Evolutionary conservation across 2,888 invertebrate species (phyloP), one percentile per base, ranked within the genome.

Genomic region (Diogma glabrata): DNA sequence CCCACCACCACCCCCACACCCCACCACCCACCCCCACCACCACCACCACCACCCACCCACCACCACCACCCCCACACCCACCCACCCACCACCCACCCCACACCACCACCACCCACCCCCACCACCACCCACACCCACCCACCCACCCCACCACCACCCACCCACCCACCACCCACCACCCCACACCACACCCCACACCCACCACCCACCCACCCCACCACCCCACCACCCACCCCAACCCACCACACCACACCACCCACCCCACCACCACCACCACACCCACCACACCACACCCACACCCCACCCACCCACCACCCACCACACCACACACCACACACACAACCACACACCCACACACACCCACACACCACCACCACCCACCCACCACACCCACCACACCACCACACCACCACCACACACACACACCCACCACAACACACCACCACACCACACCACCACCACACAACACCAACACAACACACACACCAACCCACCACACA

Each of bases 41-140:
- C 52, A 28, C 30, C 52, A 47, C 20, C 57, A 56, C n/a, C 63
- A 57, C 50, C 64, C 60, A 26, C 51, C 61, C 56, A 59, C 57
- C 53, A 54, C 14, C 53, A 57, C 40, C 51, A 9, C 64, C 51
- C 30, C 62, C 59, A 57, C n/a, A 60, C 26, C 46, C 47, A n/a
- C 28, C 10, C 49, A 26, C 47, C 33, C 45, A 54, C 51, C 9
- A 52, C 55, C 17, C 47, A 40, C 52, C 55, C 17, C 54, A 52
- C 30, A 20, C 50, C n/a, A 55, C 56, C 22, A 57, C 55, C 3
- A 61, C 62, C 6, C 59, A 60, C 14, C 48, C 53, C 24, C 9
- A 52, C 9, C 52, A 57, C 7, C 47, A 52, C 46, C 55, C 57
- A n/a, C 51, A 57, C 12, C 53, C 58, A 16, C 50, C 50, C 26